A percentile compares a stretch with the other conserved stretches of the same genome.
These are phyloP conservation scores for Argynnis bischoffii DNA, from an alignment of 2,888 invertebrate species.

Conservation along the genomic window DNA sequence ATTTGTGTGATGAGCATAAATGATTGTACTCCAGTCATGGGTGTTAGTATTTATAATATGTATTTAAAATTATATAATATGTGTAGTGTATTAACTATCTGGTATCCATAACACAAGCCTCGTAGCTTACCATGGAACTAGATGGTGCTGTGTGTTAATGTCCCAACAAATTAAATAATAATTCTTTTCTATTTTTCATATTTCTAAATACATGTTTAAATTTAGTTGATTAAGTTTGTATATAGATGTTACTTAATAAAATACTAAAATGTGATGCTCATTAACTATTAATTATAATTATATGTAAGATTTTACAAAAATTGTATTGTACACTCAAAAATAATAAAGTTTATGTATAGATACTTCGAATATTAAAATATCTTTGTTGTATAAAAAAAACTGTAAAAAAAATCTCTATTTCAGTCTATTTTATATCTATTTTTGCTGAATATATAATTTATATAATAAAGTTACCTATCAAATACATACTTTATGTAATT, in stretches of 20 bases:
- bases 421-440: not conserved
- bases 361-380: not conserved
- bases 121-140: no score
- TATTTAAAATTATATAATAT: no score
- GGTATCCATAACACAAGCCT: no score
- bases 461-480: slow-evolving; percentile 11
- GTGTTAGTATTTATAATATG: no score
- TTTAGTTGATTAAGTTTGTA: slow-evolving; percentile 23
- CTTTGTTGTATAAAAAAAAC: not conserved
- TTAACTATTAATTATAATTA: slow-evolving; percentile 48
- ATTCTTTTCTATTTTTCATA: no score
- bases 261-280: slow-evolving; percentile 69
- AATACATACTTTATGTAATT: not conserved
- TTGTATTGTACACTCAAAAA: not conserved
- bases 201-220: not conserved
- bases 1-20: no score
- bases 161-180: no score
- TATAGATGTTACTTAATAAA: slow-evolving; percentile 40
- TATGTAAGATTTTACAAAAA: slow-evolving; percentile 5
- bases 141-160: no score
- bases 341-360: not conserved
- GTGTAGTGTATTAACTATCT: no score
- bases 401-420: not conserved
- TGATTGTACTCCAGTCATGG: no score
- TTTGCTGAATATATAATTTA: not conserved